These are phyloP conservation scores for Erpobdella octoculata DNA, from an alignment of 2,888 invertebrate genomes.

Conservation along the genomic window DNA sequence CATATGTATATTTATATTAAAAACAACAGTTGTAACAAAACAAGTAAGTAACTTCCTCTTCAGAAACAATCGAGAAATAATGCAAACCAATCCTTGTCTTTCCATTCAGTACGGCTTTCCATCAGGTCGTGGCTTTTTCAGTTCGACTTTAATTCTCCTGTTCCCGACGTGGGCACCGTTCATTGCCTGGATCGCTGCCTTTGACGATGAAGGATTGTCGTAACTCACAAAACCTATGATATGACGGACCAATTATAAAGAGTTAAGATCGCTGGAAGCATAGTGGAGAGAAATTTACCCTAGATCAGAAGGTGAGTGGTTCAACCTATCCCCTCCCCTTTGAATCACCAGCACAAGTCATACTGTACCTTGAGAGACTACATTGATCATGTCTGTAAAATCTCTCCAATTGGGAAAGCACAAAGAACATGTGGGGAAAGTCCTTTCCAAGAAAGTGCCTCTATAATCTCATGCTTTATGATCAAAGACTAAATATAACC, in stretches of 20 bases:
- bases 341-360: background rate
- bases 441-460: too few species aligned
- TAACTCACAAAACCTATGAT: conserved; percentile 28
- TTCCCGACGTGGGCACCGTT: conserved; percentile 29
- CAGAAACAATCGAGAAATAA: background rate
- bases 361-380: too few species aligned
- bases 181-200: conserved; percentile 29
- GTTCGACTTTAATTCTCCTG: conserved; percentile 28
- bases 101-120: conserved; percentile 21
- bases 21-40: too few species aligned
- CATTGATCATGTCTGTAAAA: too few species aligned
- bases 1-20: too few species aligned
- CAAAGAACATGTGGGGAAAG: too few species aligned
- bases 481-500: too few species aligned
- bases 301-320: background rate
- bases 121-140: conserved; percentile 22
- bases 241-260: background rate
- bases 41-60: background rate
- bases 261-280: background rate
- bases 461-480: too few species aligned
- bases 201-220: conserved; percentile 25
- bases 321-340: background rate
- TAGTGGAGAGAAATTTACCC: background rate
- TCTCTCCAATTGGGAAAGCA: too few species aligned
- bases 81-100: background rate